Conservation (phyloP, 1,140 invertebrate genomes). For the Apis laboriosa region DNA sequence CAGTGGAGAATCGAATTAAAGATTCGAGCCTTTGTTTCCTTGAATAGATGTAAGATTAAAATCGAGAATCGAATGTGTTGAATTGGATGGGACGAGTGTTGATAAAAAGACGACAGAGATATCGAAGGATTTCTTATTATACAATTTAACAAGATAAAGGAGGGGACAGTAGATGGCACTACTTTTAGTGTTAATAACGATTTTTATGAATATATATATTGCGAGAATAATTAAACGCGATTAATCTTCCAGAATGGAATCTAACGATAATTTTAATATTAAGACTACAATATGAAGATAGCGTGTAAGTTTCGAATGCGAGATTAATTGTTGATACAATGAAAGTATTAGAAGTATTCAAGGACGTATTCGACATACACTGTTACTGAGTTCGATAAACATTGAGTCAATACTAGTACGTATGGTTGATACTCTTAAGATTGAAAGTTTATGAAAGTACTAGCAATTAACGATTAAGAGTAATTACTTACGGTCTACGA, state of each 20-base stretch:
- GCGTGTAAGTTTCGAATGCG: constrained; percentile 24
- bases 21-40: not conserved
- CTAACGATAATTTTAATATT: not conserved
- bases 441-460: constrained; percentile 60
- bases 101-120: not conserved
- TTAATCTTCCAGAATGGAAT: constrained; percentile 16
- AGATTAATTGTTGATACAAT: constrained; percentile 14
- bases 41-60: not conserved
- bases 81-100: not conserved
- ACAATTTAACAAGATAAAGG: not conserved
- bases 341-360: constrained; percentile 45
- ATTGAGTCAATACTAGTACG: constrained; percentile 31
- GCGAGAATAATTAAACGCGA: not conserved
- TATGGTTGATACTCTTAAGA: constrained; percentile 34
- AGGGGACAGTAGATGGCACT: not conserved
- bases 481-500: constrained; percentile 40
- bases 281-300: constrained; percentile 33
- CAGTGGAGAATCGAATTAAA: constrained; percentile 75
- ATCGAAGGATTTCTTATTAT: constrained; percentile 12
- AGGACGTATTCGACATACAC: not conserved
- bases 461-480: constrained; percentile 45
- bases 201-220: constrained; percentile 6
- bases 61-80: not conserved
- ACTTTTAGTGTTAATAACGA: not conserved
- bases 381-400: constrained; percentile 43